A percentile compares a stretch with the other conserved stretches of the same genome.
These are phyloP conservation scores for Vombatus ursinus DNA, from an alignment of 2,113 vertebrate species.

Conservation along the genomic window DNA sequence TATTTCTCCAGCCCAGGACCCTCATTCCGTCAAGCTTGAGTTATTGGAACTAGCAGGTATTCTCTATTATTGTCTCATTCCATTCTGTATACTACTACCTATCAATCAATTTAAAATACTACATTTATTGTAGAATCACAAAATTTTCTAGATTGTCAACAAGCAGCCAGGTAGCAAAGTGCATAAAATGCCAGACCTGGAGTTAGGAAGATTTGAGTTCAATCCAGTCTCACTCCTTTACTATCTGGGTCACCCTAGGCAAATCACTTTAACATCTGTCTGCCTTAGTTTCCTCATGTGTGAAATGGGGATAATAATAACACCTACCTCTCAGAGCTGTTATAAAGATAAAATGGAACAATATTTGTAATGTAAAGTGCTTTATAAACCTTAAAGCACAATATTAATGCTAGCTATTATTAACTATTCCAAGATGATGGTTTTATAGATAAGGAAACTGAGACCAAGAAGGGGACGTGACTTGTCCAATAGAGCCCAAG, in stretches of 20 bases:
- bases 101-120: background rate
- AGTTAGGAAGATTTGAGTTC: background rate
- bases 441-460: background rate
- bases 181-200: background rate
- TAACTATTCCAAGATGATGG: background rate
- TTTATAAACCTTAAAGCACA: background rate
- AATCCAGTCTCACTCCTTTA: background rate
- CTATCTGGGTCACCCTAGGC: background rate
- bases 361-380: background rate
- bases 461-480: background rate
- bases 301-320: background rate
- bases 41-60: too few relatives aligned
- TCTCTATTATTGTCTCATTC: too few relatives aligned
- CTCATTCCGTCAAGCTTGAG: background rate
- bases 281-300: background rate
- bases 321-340: background rate
- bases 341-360: background rate
- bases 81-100: background rate
- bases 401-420: background rate
- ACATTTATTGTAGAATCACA: background rate
- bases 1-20: too few relatives aligned
- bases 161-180: background rate
- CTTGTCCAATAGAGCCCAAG: background rate
- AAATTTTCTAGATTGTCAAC: background rate
- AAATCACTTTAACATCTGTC: background rate